Conservation (phyloP, 2,113 vertebrate genomes). For the Polypterus bichir region DNA sequence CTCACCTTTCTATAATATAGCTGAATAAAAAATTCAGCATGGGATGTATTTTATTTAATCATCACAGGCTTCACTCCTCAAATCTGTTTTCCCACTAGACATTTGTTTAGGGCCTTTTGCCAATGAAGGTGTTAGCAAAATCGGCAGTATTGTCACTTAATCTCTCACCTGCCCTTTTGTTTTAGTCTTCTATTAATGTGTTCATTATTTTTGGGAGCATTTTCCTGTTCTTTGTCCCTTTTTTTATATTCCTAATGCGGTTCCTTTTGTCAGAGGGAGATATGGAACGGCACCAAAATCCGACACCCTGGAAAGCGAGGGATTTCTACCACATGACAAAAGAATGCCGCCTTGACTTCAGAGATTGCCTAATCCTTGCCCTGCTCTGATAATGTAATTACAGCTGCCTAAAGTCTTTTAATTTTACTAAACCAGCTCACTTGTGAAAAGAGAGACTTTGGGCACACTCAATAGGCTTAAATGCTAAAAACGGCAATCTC, state of each 20-base stretch:
- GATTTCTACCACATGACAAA: constrained; percentile 86
- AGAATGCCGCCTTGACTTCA: constrained; percentile 94
- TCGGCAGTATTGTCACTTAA: constrained; percentile 63
- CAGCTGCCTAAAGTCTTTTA: constrained; percentile 96
- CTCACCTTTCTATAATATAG: constrained; percentile 60
- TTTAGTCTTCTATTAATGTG: constrained; percentile 25
- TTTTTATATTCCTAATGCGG: constrained; percentile 63
- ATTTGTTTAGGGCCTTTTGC: constrained; percentile 43
- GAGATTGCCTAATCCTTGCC: constrained; percentile 98
- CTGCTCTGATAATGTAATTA: constrained; percentile 99
- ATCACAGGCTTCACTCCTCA: constrained; percentile 31
- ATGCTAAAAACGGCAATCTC: constrained; percentile 80
- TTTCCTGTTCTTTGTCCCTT: constrained; percentile 13
- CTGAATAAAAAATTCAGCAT: constrained; percentile 37
- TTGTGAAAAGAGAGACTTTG: constrained; percentile 73
- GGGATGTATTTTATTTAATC: constrained; percentile 17
- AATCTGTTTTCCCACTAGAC: constrained; percentile 42
- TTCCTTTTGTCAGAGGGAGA: constrained; percentile 85
- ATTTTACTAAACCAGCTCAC: constrained; percentile 80
- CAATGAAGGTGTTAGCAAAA: constrained; percentile 62
- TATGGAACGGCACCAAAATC: constrained; percentile 82
- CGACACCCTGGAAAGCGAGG: constrained; percentile 74
- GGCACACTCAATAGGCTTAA: constrained; percentile 74
- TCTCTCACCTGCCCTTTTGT: constrained; percentile 90
- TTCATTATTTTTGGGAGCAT: constrained; percentile 5